Evolutionary conservation across 2,888 invertebrate genomes (phyloP).

Genomic region (Falcaria lacertinaria): DNA sequence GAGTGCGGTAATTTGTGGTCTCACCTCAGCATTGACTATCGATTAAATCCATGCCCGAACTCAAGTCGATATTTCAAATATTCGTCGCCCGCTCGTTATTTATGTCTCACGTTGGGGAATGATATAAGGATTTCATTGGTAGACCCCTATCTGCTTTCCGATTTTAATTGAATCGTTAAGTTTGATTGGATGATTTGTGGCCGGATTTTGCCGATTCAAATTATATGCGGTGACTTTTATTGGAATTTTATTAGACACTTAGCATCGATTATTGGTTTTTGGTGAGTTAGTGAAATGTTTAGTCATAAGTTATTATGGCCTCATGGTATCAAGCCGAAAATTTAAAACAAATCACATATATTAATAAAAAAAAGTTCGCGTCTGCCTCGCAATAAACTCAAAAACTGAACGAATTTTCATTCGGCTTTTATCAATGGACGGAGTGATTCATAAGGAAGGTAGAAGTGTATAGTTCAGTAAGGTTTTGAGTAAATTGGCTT

Average conservation of each 20-base stretch:
- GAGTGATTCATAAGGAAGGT: too few species aligned
- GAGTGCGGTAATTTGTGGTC: conserved; percentile 40
- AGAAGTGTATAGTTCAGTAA: too few species aligned
- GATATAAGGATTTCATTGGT: conserved; percentile 60
- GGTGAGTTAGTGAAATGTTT: too few species aligned
- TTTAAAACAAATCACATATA: too few species aligned
- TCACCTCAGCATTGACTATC: conserved; percentile 50
- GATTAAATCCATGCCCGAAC: conserved; percentile 29
- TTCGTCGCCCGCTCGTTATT: conserved; percentile 35
- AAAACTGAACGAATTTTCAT: too few species aligned
- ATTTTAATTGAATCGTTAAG: conserved; percentile 56
- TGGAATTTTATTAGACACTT: background rate
- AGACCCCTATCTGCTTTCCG: conserved; percentile 30
- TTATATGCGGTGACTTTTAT: conserved; percentile 2
- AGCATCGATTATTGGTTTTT: background rate
- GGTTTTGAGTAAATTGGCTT: too few species aligned
- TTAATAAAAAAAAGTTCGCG: too few species aligned
- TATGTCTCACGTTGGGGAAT: conserved; percentile 45
- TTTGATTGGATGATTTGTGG: conserved; percentile 38
- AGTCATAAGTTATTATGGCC: too few species aligned
- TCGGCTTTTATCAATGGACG: too few species aligned
- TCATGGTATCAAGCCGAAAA: too few species aligned
- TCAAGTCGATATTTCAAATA: conserved; percentile 40
- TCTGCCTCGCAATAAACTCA: too few species aligned
- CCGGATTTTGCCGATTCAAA: conserved; percentile 15